Evolutionary conservation across 1,140 invertebrate species (phyloP), one percentile per base, ranked within the genome.

Genomic region (Apis dorsata): DNA sequence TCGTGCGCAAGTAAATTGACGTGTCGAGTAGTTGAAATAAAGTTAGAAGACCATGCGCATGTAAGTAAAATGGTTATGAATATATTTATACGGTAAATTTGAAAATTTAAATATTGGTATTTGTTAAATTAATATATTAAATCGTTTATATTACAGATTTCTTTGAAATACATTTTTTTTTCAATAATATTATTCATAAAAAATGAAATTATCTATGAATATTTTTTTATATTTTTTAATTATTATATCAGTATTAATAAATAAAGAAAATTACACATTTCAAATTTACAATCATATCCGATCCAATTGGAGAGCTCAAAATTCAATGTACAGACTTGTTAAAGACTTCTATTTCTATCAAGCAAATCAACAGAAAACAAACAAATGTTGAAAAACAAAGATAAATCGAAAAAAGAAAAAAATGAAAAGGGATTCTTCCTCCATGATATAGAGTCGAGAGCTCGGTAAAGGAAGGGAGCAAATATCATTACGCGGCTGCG

Each of bases 401-500:
- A 28, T 10, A n/a, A 17, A 24, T 44, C n/a, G 17, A 15, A 0
- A 5, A 28, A n/a, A 8, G 24, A 4, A 17, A 4, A 1, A 12
- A 12, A 51, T 19, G 1, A 24, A 13, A 24, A 19, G n/a, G 19
- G 24, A n/a, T 28, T 66, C 51, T 65, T 81, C 11, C 60, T 8
- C 65, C 34, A 10, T 66, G 8, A 12, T 15, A 19, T 49, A 13
- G 8, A 12, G 10, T 15, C 21, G 28, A 66, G 51, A 24, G 28
- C 9, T 10, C 34, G 21, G 28, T 55, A 79, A 72, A 79, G 49
- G 78, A 60, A 69, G 44, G 73, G 44, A 77, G 65, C 21, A 81
- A 77, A 77, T 59, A 81, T 81, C 71, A 60, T 81, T 77, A 68
- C 72, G 63, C 17, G 72, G 79, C 44, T 65, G 44, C 51, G 49